Base-by-base conservation (phyloP, 2,888 invertebrate species). In the Macaria notata region DNA sequence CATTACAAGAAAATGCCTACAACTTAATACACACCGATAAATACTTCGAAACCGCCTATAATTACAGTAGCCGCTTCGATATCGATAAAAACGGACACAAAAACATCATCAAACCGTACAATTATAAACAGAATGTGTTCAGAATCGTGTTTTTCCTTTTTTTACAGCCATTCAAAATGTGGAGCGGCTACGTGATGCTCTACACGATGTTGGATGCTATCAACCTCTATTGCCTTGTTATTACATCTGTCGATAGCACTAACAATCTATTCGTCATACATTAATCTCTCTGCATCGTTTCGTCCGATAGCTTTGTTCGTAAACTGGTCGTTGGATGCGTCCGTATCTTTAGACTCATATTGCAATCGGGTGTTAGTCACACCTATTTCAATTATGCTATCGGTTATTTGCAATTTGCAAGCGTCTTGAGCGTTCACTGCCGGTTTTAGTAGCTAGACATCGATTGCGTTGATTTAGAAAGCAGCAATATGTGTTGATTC, bases 121-220 rank as follows among this genome's bases (percentile, higher is more conserved):
- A 54, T 64, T 61, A 62, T 64, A 49, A 58, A 56, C 58, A 54
- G 7, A 59, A 62, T 58, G 56, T 54, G 56, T 52, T 46, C 45
- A 49, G 45, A 51, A 39, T 46, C 57, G 33, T 52, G 48, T 56
- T 53, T 61, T 64, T 47, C 3, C 46, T n/a, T 60, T 62, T 19
- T 63, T 64, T 64, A 42, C 51, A 6, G 54, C 47, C 54, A 59
- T 61, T 59, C 60, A 64, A 62, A 65, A 65, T 59, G 52, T 62
- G 50, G 48, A 60, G 49, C 59, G 59, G 9, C 55, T 62, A 65
- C 64, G 64, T 65, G 64, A 56, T 50, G 52, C 56, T 46, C 56
- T 41, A 57, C 64, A 59, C 63, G 65, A 38, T 55, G 31, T 49
- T 39, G 9, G 43, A 58, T 49, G 30, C 39, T 44, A 54, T 31